Base-by-base conservation (phyloP, 2,888 invertebrate genomes). In the Drosophila maculinotata region DNA sequence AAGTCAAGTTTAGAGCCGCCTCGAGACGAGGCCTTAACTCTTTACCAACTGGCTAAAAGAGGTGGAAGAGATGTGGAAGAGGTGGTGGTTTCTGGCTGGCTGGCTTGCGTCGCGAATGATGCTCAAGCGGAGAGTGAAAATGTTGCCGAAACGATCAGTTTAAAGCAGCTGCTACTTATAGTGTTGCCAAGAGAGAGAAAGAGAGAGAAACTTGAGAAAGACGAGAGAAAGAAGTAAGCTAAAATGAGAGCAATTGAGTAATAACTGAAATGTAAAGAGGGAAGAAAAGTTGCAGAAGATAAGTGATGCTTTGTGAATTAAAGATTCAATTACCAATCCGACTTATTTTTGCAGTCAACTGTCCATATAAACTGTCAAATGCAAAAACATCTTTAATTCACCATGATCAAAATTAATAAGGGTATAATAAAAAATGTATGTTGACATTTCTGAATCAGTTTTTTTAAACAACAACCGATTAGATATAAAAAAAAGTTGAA, bases 81-180 rank as follows among this genome's bases (percentile, higher is more conserved):
- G 33, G 1, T 2, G 36, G 26, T 8, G 35, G 6, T 20, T 20
- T n/a, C n/a, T n/a, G n/a, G n/a, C n/a, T n/a, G n/a, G n/a, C n/a
- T 20, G 20, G 20, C 48, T 15, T 4, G 4, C 10, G 10, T 14
- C 10, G 20, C 41, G 36, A 45, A 47, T 45, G 45, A 45, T 47
- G 41, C 54, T 9, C 31, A 6, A 15, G 10, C 26, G 28, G 41
- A 57, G 48, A 62, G 62, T 57, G 57, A 62, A 62, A 62, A 57
- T 15, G 35, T n/a, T 33, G 38, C 42, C 36, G 60, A 60, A 44
- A 31, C 30, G 26, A 15, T 38, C 1, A 45, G 9, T 7, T 14
- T 17, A 26, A 42, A 38, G 36, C 57, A 44, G 42, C 36, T 54
- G 54, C 23, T 15, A 12, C 23, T 33, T 33, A 20, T 31, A 12